Evolutionary conservation across 2,888 invertebrate genomes (phyloP), one percentile per base, ranked within the genome.

Genomic region (Macrosoma leucophasiata): DNA sequence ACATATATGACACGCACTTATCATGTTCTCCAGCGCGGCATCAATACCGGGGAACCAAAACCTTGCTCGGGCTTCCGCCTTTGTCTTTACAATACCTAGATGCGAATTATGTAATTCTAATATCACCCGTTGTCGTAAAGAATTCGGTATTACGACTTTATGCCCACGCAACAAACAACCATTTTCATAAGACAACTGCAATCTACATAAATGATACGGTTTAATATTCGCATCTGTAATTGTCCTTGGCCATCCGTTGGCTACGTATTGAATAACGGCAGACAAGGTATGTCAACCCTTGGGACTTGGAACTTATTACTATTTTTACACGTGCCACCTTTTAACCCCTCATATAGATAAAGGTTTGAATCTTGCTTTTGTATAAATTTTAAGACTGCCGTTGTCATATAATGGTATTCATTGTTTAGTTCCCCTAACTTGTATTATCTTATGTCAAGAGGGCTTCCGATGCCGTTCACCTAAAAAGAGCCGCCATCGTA

Each of bases 11-110:
- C 41, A 44, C 11, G 26, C 24, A 4, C 18, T 33, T 3, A 28
- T 27, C 19, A 32, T 9, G 6, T 20, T 21, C 17, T 40, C 45
- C 11, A 42, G 21, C 9, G 30, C 36, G 2, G 36, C 33, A 25
- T 44, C 44, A 11, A 44, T 32, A 22, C 41, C 41, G 7, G 44
- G 41, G 23, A 37, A 45, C 42, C 39, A 42, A 8, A 45, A 10
- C 5, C 33, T 11, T 4, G 13, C 8, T 9, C 45, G 36, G 6
- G 38, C 41, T 30, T 35, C 39, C 8, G 45, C 39, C 15, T 42
- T 42, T 27, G 33, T 40, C 31, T 39, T 41, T 5, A 38, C 38
- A 2, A 42, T 19, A 4, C 41, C 41, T 9, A 41, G 31, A 29
- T 36, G 35, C 6, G 33, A 32, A 6, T 14, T 27, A 17, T 43